These are phyloP conservation scores for Gavia stellata DNA, from an alignment of 2,113 vertebrate species.

Conservation along the genomic window DNA sequence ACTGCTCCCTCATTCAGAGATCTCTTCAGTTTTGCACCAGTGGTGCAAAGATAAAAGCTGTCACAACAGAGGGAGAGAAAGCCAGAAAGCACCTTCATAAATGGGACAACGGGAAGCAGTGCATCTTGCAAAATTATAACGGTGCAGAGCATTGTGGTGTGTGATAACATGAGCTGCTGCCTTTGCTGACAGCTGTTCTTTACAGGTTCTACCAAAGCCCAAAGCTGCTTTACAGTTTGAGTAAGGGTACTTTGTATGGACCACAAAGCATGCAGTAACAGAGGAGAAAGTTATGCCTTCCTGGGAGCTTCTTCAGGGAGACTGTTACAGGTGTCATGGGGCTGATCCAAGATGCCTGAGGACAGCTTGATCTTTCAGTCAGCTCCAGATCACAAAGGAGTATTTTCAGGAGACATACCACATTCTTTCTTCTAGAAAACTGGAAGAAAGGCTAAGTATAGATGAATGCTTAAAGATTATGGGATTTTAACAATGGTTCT, in stretches of 20 bases:
- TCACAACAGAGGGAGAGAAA: conserved; percentile 1
- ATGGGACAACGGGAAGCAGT: neutral
- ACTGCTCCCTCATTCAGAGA: neutral
- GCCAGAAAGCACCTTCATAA: conserved; percentile 20
- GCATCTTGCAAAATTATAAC: neutral
- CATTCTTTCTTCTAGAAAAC: neutral
- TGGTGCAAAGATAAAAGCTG: conserved; percentile 50
- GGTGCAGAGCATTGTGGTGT: neutral
- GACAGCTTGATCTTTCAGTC: neutral
- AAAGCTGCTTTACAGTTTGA: neutral
- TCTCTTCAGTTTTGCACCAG: conserved; percentile 36
- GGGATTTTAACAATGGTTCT: neutral
- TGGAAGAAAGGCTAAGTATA: neutral
- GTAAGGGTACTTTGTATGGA: neutral
- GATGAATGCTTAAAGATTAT: neutral
- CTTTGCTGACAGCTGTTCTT: conserved; percentile 2
- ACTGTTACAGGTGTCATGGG: neutral
- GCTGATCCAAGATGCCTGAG: neutral
- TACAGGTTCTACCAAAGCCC: conserved; percentile 1
- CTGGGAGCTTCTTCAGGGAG: neutral
- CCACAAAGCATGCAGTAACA: neutral
- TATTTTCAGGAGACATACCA: neutral
- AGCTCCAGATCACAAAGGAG: neutral
- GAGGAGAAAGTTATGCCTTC: neutral
- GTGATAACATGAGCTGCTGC: neutral